Base-by-base conservation (phyloP, 2,113 vertebrate genomes). In the Aythya baeri region DNA sequence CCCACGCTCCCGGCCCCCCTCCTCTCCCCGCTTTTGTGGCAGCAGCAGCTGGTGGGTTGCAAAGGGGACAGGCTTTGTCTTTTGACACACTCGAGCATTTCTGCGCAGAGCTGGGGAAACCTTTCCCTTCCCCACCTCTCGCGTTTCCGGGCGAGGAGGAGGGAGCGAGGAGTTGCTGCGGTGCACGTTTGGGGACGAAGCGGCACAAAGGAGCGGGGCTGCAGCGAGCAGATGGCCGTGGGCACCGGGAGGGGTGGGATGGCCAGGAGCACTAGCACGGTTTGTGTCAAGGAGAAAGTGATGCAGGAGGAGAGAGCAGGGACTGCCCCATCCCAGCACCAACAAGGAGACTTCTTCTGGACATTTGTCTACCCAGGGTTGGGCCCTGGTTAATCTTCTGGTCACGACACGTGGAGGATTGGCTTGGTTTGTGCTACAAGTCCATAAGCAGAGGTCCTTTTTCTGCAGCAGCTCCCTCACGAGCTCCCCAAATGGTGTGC, bases 21-120 rank as follows among this genome's bases (percentile, higher is more conserved):
- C 52, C 88, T 91, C 83, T 95, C 83, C 59, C 89, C 0, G 89
- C 96, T 93, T 97, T 97, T 97, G 94, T 97, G 96, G 93, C 94
- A 93, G 91, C 92, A 91, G 96, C 97, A 97, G 97, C 97, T 98
- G 97, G 96, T 97, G 94, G 96, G 96, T 96, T 94, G 96, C 88
- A 90, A 95, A 96, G 89, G 95, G 95, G 91, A 71, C 90, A 76
- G 79, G 49, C 96, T 96, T 97, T 97, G 95, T 97, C 94, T 95
- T 83, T 84, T 87, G 96, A 95, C 97, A 97, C 95, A 97, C 96
- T 97, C 31, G 92, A 95, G 95, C 95, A 97, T 97, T 97, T 94
- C 97, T 97, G 94, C 85, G 87, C 81, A 93, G 94, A 88, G 83
- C 93, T 90, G 77, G 89, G 88, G 84, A 85, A 95, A 94, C 91